Base-by-base conservation (phyloP, 2,797 vertebrate species). In the Eidolon dupreanum region DNA sequence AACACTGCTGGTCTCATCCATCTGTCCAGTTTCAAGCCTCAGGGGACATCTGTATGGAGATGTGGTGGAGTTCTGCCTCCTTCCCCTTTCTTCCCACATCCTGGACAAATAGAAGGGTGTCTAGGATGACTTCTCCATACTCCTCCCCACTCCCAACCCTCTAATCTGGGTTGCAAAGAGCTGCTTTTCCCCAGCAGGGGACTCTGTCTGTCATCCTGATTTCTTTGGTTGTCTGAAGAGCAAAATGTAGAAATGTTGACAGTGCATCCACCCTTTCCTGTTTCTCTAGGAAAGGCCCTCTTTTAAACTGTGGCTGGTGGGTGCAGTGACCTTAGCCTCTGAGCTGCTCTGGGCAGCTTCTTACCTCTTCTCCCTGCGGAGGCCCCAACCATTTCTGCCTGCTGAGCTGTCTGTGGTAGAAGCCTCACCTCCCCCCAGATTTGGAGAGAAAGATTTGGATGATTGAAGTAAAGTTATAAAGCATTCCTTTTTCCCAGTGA, bases 141-240 rank as follows among this genome's bases (percentile, higher is more conserved):
- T 59, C 53, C 38, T 68, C n/a, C 33, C 74, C 2, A 11, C 24
- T 88, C 70, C 85, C 82, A 74, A 6, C 8, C 11, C 17, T 88
- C 22, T 84, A 75, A 83, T 6, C 83, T 93, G 6, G 46, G 5
- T 41, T 43, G 90, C 20, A 79, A 96, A 95, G 90, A 92, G 89
- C 17, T 73, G 19, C n/a, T 36, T 93, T 33, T 46, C 55, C 66
- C 51, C n/a, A n/a, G 6, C 17, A 82, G 57, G 49, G 59, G 55
- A 87, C 85, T 36, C 1, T 73, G 22, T 36, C 83, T 96, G 2
- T 70, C 86, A 17, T 71, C 86, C 82, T 94, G 28, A 33, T 86
- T 96, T 96, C 33, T 96, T 31, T 36, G 55, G 38, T 46, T 96
- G 61, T 96, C 38, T 84, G 15, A 22, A 96, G 74, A 94, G 74